A percentile compares a stretch with the other conserved stretches of the same genome.
These are phyloP conservation scores for Helicoverpa armigera DNA, from an alignment of 1,140 invertebrate genomes.

Conservation along the genomic window DNA sequence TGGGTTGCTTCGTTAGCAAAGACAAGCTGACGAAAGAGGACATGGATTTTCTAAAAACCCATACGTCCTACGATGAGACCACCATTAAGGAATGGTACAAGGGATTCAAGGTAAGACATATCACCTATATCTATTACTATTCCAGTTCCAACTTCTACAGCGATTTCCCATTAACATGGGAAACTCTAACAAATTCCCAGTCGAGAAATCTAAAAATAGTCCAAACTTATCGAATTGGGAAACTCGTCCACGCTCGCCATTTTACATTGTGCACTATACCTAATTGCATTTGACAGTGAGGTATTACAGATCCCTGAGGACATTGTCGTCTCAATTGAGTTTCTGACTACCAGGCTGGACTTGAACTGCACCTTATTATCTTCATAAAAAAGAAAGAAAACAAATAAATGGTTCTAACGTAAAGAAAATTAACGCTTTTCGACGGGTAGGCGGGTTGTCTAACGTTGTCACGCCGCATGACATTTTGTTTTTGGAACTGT, in stretches of 20 bases:
- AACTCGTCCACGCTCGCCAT: not conserved
- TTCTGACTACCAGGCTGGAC: too few species aligned
- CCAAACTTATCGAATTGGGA: conserved; percentile 1
- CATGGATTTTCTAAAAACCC: conserved; percentile 98
- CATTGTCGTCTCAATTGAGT: not conserved
- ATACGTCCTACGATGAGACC: conserved; percentile 97
- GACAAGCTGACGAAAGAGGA: conserved; percentile 98
- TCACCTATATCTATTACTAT: not conserved
- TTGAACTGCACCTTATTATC: not conserved
- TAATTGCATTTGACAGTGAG: not conserved
- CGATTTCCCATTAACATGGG: not conserved
- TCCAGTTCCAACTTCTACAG: not conserved
- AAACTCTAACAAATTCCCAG: not conserved
- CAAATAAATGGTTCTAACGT: too few species aligned
- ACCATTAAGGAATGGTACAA: conserved; percentile 99
- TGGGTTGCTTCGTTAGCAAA: conserved; percentile 98
- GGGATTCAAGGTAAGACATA: conserved; percentile 98
- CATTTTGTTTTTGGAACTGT: too few species aligned
- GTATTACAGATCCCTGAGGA: conserved; percentile 5
- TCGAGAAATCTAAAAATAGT: not conserved
- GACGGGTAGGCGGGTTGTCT: too few species aligned
- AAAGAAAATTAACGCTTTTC: too few species aligned
- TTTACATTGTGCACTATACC: not conserved
- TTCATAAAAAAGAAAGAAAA: not conserved
- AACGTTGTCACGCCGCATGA: too few species aligned